Conservation (phyloP, 1,140 invertebrate species). For the Drosophila insularis region DNA sequence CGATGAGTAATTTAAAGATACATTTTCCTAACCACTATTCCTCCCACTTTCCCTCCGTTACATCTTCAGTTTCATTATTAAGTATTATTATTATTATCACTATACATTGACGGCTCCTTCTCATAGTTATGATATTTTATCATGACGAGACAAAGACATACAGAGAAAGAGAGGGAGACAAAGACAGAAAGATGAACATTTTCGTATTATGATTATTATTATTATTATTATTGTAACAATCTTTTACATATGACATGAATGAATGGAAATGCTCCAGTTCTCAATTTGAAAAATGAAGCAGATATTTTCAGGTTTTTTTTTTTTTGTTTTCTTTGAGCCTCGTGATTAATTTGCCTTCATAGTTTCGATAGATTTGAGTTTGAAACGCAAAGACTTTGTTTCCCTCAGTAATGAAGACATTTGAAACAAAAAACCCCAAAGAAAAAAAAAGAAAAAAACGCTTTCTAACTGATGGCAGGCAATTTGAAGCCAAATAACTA, state of each 20-base stretch:
- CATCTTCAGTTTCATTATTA: conserved; percentile 18
- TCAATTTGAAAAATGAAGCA: conserved; percentile 59
- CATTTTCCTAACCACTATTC: neutral
- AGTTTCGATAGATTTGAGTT: conserved; percentile 50
- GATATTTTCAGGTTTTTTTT: conserved; percentile 33
- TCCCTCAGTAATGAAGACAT: conserved; percentile 65
- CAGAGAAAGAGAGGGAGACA: neutral
- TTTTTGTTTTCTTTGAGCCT: conserved; percentile 35
- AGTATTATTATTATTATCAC: conserved; percentile 51
- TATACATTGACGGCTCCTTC: conserved; percentile 6
- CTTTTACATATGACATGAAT: conserved; percentile 35
- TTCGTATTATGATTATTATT: conserved; percentile 60
- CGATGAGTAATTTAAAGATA: conserved; percentile 15
- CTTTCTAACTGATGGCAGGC: conserved; percentile 66
- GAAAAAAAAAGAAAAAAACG: conserved; percentile 51
- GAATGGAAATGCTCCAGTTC: conserved; percentile 53
- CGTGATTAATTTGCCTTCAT: conserved; percentile 63
- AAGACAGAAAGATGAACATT: conserved; percentile 30
- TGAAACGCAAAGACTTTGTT: conserved; percentile 37
- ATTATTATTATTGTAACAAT: conserved; percentile 48
- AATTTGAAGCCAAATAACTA: conserved; percentile 17
- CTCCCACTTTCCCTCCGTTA: neutral
- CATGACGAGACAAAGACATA: conserved; percentile 43
- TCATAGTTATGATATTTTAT: conserved; percentile 59
- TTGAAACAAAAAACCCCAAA: conserved; percentile 35